These are phyloP conservation scores for Notarius lentiginosus DNA, from an alignment of 2,113 vertebrate species.

Conservation along the genomic window DNA sequence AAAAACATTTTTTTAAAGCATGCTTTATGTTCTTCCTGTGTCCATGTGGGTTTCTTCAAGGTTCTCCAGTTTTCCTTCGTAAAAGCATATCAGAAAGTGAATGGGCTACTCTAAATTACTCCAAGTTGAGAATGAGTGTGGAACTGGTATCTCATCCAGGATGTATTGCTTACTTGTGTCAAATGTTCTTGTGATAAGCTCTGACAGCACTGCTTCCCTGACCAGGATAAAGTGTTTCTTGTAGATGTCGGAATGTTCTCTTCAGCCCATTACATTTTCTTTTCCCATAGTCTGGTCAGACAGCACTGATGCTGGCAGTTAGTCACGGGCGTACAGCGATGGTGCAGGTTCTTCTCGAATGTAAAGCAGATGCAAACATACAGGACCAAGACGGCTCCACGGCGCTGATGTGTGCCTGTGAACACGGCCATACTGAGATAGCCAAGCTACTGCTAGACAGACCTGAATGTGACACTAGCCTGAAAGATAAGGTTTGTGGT, in stretches of 20 bases:
- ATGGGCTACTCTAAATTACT: neutral
- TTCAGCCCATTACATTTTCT: neutral
- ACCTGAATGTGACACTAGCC: conserved; percentile 73
- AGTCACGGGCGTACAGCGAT: conserved; percentile 85
- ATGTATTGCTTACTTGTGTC: neutral
- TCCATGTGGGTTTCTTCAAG: neutral
- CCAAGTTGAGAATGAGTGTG: neutral
- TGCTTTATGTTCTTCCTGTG: neutral
- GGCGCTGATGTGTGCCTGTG: conserved; percentile 87
- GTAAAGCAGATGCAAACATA: conserved; percentile 75
- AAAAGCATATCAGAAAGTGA: neutral
- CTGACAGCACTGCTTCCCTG: neutral
- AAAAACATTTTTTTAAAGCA: no score
- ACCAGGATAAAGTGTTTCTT: neutral
- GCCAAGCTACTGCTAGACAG: conserved; percentile 79
- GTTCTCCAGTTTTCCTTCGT: neutral
- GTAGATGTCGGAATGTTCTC: neutral
- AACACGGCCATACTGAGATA: conserved; percentile 87
- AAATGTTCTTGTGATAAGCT: neutral
- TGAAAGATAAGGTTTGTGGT: conserved; percentile 78
- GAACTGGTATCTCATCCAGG: neutral
- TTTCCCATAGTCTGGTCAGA: conserved; percentile 80
- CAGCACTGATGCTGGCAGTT: conserved; percentile 87
- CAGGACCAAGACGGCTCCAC: conserved; percentile 86
- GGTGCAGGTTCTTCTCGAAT: conserved; percentile 82